Evolutionary conservation across 1,140 invertebrate genomes (phyloP).

Genomic region (Temnothorax longispinosus): DNA sequence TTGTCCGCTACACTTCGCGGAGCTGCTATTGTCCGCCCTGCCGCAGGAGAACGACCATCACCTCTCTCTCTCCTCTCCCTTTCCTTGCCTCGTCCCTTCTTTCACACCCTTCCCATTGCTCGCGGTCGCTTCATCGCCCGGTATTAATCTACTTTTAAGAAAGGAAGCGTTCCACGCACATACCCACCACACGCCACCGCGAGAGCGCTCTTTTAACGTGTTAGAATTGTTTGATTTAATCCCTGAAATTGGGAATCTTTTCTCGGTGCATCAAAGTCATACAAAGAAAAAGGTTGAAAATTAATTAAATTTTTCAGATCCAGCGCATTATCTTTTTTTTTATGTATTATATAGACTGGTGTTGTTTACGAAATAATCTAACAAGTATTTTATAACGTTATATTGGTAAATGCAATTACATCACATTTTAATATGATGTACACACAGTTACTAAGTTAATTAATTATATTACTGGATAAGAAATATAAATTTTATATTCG

Average conservation of each 20-base stretch:
- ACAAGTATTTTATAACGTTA: background rate
- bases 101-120: slow-evolving; percentile 4
- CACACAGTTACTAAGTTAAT: background rate
- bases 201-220: background rate
- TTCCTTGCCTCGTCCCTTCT: background rate
- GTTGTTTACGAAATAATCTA: background rate
- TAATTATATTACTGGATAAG: background rate
- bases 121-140: slow-evolving; percentile 72
- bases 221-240: slow-evolving; percentile 47
- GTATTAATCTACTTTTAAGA: slow-evolving; percentile 66
- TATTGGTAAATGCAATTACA: background rate
- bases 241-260: slow-evolving; percentile 50
- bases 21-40: slow-evolving; percentile 79
- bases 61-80: slow-evolving; percentile 44
- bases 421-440: background rate
- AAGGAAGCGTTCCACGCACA: slow-evolving; percentile 17
- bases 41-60: slow-evolving; percentile 73
- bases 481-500: background rate
- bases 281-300: background rate
- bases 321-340: background rate
- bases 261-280: background rate
- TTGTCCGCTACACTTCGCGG: slow-evolving; percentile 82
- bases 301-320: slow-evolving; percentile 36
- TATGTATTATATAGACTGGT: background rate
- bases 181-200: background rate